Percentiles rank a stretch among this genome's conserved stretches.
phyloP scores from a whole-genome alignment of 2,888 invertebrate species.

The Mesorhabditis spiculigera region DNA sequence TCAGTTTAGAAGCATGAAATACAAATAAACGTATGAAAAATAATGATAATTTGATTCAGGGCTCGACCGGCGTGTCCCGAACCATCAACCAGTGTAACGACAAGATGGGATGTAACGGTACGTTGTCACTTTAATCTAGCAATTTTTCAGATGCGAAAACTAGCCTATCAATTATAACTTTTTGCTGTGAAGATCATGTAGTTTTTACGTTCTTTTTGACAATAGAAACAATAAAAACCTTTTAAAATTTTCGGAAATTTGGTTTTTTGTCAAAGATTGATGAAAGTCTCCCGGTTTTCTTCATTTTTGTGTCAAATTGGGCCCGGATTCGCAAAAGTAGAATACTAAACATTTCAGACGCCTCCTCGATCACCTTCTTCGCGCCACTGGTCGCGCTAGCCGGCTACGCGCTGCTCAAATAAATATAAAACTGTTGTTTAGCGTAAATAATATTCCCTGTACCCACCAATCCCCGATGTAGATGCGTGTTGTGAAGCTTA shows the following conservation, averaged over 20 bases:
- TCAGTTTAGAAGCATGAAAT: no score
- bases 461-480: no score
- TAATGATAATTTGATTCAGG: background rate
- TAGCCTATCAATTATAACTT: background rate
- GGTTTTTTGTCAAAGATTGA: no score
- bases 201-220: no score
- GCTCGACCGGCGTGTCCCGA: conserved; percentile 1
- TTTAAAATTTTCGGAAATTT: no score
- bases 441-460: no score
- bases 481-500: no score
- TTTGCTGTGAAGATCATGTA: no score
- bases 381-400: background rate
- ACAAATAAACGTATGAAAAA: background rate
- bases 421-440: background rate
- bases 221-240: no score
- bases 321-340: background rate
- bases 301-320: no score
- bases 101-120: background rate
- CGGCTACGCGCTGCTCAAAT: background rate
- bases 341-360: background rate
- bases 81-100: background rate
- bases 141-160: background rate
- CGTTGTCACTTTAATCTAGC: background rate
- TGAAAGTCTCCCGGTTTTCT: no score
- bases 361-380: conserved; percentile 4